A percentile compares a stretch with the other conserved stretches of the same genome.
phyloP scores from a whole-genome alignment of 1,140 invertebrate genomes.

The Sipha flava region DNA sequence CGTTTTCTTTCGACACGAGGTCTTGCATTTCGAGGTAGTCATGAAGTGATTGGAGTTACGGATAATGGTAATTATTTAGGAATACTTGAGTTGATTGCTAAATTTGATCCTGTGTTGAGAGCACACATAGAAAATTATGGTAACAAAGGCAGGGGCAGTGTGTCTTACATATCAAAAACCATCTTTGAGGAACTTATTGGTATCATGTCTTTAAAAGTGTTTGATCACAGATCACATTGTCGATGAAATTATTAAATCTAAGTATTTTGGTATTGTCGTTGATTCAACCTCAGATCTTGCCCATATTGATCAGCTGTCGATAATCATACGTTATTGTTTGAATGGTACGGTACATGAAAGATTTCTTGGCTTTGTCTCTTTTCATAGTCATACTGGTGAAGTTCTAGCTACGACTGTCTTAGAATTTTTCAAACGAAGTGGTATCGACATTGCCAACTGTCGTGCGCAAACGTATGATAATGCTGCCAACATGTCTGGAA shows the following conservation, averaged over 20 bases:
- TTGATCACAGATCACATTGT: neutral
- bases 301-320: neutral
- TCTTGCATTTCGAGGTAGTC: neutral
- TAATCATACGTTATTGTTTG: neutral
- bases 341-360: neutral
- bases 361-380: neutral
- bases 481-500: too few species aligned
- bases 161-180: conserved; percentile 41
- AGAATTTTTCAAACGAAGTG: too few species aligned
- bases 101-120: conserved; percentile 43
- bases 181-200: conserved; percentile 42
- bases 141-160: conserved; percentile 40
- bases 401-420: neutral
- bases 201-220: conserved; percentile 12
- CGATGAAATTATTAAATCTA: neutral
- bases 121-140: conserved; percentile 40
- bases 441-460: too few species aligned
- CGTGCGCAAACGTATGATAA: too few species aligned
- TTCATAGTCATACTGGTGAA: neutral
- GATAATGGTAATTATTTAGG: conserved; percentile 36
- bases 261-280: conserved; percentile 11
- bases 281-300: conserved; percentile 1
- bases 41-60: neutral
- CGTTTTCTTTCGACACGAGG: neutral
- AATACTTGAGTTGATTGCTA: conserved; percentile 40